Evolutionary conservation across 2,888 invertebrate species (phyloP).

Genomic region (Gandaritis pyraliata): DNA sequence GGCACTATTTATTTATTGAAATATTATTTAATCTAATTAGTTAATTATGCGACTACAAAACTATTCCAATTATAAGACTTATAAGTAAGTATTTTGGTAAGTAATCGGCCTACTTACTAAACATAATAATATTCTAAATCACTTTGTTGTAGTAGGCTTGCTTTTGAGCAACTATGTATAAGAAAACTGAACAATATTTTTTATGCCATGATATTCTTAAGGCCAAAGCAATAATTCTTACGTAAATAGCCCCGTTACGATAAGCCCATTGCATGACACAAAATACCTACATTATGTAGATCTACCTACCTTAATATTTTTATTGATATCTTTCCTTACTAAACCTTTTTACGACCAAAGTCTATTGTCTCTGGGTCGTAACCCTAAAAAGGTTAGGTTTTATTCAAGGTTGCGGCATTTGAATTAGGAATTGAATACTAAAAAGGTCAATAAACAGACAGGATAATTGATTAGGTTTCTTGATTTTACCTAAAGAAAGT

Average conservation of each 20-base stretch:
- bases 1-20: no score
- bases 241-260: conserved; percentile 6
- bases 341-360: conserved; percentile 4
- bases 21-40: no score
- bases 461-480: conserved; percentile 10
- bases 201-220: conserved; percentile 5
- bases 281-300: neutral
- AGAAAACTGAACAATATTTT: neutral
- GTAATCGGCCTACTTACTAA: no score
- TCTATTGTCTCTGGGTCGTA: conserved; percentile 25
- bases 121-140: no score
- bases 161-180: neutral
- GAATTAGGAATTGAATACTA: conserved; percentile 18
- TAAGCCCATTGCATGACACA: conserved; percentile 25
- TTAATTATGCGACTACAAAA: no score
- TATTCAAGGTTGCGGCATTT: conserved; percentile 22
- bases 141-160: neutral
- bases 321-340: conserved; percentile 7
- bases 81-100: no score
- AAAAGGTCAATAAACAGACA: neutral
- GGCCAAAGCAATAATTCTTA: conserved; percentile 25
- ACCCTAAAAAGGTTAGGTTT: conserved; percentile 18
- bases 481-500: neutral
- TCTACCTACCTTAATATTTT: conserved; percentile 2
- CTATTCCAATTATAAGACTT: no score